phyloP scores from a whole-genome alignment of 2,113 vertebrate species.

The Etheostoma cragini region DNA sequence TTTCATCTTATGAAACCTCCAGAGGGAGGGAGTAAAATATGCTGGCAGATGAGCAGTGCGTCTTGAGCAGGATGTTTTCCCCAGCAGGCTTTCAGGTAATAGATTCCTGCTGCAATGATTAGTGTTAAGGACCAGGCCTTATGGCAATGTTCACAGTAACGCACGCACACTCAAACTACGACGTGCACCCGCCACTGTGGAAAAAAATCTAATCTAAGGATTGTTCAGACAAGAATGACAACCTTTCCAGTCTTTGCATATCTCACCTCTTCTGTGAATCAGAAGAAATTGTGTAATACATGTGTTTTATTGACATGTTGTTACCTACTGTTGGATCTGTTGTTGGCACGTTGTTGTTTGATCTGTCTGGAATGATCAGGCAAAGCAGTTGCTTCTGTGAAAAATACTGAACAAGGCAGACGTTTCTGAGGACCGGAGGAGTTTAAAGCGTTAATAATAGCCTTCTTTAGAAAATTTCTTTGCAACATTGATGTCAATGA shows the following conservation, averaged over 20 bases:
- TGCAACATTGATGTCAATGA: no score
- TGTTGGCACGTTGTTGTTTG: background rate
- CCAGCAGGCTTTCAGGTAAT: slow-evolving; percentile 58
- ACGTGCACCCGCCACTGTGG: background rate
- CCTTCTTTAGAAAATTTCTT: background rate
- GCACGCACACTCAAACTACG: background rate
- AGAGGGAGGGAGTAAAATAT: slow-evolving; percentile 56
- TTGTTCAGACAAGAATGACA: background rate
- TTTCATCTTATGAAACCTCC: slow-evolving; percentile 59
- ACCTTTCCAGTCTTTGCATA: background rate
- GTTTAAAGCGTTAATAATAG: background rate
- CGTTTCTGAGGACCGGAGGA: no score
- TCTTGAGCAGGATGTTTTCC: slow-evolving; percentile 51
- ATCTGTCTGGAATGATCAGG: background rate
- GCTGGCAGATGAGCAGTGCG: slow-evolving; percentile 53
- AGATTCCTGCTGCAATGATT: slow-evolving; percentile 53
- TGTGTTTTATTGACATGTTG: background rate
- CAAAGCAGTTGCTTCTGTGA: background rate
- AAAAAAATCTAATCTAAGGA: background rate
- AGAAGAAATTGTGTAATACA: background rate
- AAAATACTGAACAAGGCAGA: no score
- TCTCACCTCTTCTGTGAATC: background rate
- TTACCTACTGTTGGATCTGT: background rate
- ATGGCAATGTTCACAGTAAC: background rate
- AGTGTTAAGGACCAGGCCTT: slow-evolving; percentile 35